phyloP scores from a whole-genome alignment of 2,888 invertebrate genomes.

The Drosophila quinaria region DNA sequence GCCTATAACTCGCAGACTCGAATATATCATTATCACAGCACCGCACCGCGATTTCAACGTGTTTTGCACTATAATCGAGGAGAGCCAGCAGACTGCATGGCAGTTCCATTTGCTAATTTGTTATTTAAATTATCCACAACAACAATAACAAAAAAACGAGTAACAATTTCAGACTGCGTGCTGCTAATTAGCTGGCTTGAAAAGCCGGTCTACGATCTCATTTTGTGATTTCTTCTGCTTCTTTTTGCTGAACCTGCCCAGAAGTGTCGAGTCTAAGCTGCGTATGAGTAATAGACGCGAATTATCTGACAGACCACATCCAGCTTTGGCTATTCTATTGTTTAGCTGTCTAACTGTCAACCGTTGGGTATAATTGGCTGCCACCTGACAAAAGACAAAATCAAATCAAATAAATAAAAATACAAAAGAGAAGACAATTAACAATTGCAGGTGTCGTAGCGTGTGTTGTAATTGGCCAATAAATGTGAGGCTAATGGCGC shows the following conservation, averaged over 20 bases:
- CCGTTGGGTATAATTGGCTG: conserved; percentile 39
- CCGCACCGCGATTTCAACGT: conserved; percentile 38
- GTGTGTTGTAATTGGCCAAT: conserved; percentile 55
- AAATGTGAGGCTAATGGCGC: conserved; percentile 46
- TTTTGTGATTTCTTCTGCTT: background rate
- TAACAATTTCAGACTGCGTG: conserved; percentile 22
- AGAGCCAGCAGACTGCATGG: conserved; percentile 65
- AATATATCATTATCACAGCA: conserved; percentile 54
- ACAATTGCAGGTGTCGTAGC: conserved; percentile 41
- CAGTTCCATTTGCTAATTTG: conserved; percentile 69
- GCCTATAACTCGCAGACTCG: conserved; percentile 7
- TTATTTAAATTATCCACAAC: conserved; percentile 58
- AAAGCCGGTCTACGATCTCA: conserved; percentile 29
- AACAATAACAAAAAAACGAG: conserved; percentile 9
- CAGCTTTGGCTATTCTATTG: conserved; percentile 30
- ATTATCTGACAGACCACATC: conserved; percentile 23
- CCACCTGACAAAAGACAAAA: conserved; percentile 33
- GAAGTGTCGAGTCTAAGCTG: conserved; percentile 1
- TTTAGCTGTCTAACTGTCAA: conserved; percentile 52
- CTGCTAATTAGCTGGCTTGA: conserved; percentile 50
- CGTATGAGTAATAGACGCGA: conserved; percentile 35
- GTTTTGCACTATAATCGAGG: conserved; percentile 75
- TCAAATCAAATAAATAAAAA: conserved; percentile 32
- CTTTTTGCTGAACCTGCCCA: conserved; percentile 5
- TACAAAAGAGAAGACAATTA: conserved; percentile 3